Evolutionary conservation across 2,797 vertebrate genomes (phyloP).

Genomic region (Alfaro cultratus): DNA sequence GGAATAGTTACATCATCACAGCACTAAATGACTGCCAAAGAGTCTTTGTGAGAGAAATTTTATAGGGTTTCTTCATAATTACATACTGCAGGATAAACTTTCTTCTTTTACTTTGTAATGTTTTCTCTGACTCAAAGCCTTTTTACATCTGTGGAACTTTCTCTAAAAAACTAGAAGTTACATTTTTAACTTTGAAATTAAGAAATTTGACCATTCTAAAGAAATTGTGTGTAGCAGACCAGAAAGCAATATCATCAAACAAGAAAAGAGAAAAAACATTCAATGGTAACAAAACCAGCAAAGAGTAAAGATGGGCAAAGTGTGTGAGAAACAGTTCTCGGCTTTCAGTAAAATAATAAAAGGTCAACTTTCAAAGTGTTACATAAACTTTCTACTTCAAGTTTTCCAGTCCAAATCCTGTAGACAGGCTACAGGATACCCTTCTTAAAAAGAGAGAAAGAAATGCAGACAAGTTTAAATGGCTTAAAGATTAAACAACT

Average conservation of each 20-base stretch:
- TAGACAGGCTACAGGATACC: slow-evolving; percentile 7
- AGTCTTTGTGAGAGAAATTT: slow-evolving; percentile 51
- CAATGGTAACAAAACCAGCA: not conserved
- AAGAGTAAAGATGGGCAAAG: not conserved
- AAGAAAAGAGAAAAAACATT: slow-evolving; percentile 7
- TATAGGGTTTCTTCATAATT: slow-evolving; percentile 26
- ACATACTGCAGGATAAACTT: slow-evolving; percentile 32
- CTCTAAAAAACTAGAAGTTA: not conserved
- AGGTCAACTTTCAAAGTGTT: not conserved
- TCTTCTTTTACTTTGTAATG: not conserved
- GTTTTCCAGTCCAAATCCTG: slow-evolving; percentile 6
- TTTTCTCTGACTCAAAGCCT: slow-evolving; percentile 28
- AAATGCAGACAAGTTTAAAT: slow-evolving; percentile 2
- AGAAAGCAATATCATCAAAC: not conserved
- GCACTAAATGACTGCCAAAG: slow-evolving; percentile 49
- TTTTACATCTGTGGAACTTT: slow-evolving; percentile 24
- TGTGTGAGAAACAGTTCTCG: not conserved
- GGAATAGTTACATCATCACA: slow-evolving; percentile 29
- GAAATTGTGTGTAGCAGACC: not conserved
- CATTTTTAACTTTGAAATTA: slow-evolving; percentile 7
- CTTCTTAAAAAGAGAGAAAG: slow-evolving; percentile 2
- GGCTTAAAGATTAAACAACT: slow-evolving; percentile 30
- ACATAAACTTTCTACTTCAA: slow-evolving; percentile 3
- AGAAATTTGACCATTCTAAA: slow-evolving; percentile 10
- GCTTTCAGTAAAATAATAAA: not conserved